These are phyloP conservation scores for Clarias fuscus DNA, from an alignment of 2,797 vertebrate species.

Conservation along the genomic window DNA sequence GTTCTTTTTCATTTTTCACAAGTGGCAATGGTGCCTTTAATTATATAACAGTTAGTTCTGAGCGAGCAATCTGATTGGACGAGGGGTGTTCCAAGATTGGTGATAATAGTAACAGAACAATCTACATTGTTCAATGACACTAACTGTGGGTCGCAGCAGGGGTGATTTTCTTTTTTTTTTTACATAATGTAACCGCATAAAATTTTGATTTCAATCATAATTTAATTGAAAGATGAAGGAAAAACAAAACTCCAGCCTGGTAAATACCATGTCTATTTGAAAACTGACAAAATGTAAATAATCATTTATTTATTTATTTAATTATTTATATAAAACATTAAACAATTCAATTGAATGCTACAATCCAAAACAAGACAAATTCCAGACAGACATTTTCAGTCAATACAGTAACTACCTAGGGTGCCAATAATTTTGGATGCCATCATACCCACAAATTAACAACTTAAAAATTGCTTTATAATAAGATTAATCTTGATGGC, in stretches of 20 bases:
- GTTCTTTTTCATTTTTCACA: not conserved
- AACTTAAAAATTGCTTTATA: not conserved
- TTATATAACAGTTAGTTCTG: no score
- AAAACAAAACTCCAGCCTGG: no score
- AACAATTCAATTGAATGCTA: not conserved
- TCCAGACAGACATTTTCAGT: not conserved
- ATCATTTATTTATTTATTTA: not conserved
- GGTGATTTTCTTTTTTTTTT: not conserved
- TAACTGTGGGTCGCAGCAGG: no score
- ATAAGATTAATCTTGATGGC: not conserved
- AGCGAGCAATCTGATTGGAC: no score
- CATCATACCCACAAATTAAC: not conserved
- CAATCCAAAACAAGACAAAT: not conserved
- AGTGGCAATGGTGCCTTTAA: not conserved
- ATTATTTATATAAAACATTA: not conserved
- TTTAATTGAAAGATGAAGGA: not conserved
- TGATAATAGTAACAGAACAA: no score
- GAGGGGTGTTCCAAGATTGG: no score
- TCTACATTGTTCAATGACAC: no score
- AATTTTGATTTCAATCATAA: not conserved
- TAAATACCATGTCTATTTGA: not conserved
- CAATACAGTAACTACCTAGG: not conserved
- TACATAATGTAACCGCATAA: not conserved
- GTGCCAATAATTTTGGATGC: not conserved
- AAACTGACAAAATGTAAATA: not conserved